phyloP scores from a whole-genome alignment of 2,113 vertebrate species.

The Marmota monax region DNA sequence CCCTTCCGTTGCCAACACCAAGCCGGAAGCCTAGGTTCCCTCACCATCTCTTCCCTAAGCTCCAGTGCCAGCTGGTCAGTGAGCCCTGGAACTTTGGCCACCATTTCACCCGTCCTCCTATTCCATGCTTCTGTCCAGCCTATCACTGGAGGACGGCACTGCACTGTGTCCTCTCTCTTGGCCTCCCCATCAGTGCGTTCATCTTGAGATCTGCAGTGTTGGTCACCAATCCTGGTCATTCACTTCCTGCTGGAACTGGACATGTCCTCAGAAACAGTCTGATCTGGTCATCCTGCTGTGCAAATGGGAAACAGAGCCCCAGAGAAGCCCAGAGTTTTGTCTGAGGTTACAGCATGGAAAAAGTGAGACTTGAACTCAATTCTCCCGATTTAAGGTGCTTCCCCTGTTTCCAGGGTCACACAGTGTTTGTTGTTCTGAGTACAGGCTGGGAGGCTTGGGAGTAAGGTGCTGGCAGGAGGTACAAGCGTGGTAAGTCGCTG shows the following conservation, averaged over 20 bases:
- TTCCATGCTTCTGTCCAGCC: accelerated
- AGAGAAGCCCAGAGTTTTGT: not conserved
- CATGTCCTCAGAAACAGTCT: not conserved
- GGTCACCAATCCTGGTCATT: not conserved
- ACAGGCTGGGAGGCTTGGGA: not conserved
- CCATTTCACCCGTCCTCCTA: too few species aligned
- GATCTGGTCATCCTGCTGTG: not conserved
- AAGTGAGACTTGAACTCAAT: not conserved
- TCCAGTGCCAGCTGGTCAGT: too few species aligned
- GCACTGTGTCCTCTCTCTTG: not conserved
- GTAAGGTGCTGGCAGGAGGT: not conserved
- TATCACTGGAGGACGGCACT: not conserved
- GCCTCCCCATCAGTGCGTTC: not conserved
- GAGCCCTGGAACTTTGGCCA: not conserved
- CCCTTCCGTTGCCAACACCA: not conserved
- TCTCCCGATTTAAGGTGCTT: not conserved
- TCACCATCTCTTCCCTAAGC: not conserved
- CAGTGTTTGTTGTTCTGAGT: not conserved
- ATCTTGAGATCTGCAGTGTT: not conserved
- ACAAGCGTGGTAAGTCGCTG: not conserved
- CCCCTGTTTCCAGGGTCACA: not conserved
- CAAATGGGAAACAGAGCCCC: not conserved
- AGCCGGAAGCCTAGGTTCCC: not conserved
- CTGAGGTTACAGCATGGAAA: not conserved
- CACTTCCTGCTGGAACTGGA: not conserved